Percentiles rank a stretch among this genome's conserved stretches.
These are phyloP conservation scores for Andricus quercusramuli DNA, from an alignment of 2,888 invertebrate genomes.

Conservation along the genomic window DNA sequence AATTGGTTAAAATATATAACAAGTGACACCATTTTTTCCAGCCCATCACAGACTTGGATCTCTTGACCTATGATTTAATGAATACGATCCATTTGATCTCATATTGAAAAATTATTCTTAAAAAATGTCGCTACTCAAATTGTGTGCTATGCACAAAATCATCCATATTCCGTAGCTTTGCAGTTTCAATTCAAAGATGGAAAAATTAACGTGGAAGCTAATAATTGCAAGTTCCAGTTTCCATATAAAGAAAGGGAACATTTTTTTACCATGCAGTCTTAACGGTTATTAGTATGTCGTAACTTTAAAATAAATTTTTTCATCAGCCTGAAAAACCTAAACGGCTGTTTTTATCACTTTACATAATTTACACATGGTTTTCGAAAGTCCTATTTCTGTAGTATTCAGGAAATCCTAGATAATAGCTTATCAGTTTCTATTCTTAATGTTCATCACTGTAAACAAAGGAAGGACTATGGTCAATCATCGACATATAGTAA, in stretches of 20 bases:
- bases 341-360: background rate
- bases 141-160: too few relatives aligned
- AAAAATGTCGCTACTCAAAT: too few relatives aligned
- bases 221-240: background rate
- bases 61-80: too few relatives aligned
- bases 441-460: background rate
- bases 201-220: background rate
- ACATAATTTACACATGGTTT: background rate
- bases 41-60: too few relatives aligned
- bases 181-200: background rate
- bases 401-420: background rate
- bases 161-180: background rate
- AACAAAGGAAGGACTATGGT: slow-evolving; percentile 14
- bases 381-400: background rate
- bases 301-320: too few relatives aligned
- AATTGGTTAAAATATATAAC: too few relatives aligned
- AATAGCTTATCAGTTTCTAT: background rate
- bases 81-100: too few relatives aligned
- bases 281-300: background rate
- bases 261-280: background rate
- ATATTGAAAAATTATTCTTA: too few relatives aligned
- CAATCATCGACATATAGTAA: too few relatives aligned
- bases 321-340: background rate
- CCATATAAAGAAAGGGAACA: background rate
- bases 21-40: too few relatives aligned